Evolutionary conservation across 2,113 vertebrate genomes (phyloP).

Genomic region (Barnardius zonarius): DNA sequence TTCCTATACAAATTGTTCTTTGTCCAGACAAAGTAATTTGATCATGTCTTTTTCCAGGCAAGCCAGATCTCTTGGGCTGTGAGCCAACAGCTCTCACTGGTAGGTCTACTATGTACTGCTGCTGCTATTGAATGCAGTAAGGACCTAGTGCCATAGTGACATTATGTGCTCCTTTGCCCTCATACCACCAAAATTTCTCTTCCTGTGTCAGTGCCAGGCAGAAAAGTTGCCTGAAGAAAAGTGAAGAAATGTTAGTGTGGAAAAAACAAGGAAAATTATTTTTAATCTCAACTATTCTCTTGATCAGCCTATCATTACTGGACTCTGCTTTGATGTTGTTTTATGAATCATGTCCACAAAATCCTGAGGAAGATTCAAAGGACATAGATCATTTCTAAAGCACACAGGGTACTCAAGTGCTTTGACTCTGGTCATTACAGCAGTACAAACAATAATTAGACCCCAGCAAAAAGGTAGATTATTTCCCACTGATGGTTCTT

Average conservation of each 20-base stretch:
- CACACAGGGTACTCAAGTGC: neutral
- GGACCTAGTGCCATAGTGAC: neutral
- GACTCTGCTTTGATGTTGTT: neutral
- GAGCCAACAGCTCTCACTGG: neutral
- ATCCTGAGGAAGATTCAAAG: neutral
- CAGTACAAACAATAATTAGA: slow-evolving; percentile 1
- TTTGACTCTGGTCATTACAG: neutral
- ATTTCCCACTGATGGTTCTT: neutral
- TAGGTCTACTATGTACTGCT: neutral
- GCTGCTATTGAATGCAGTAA: neutral
- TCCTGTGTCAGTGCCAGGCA: neutral
- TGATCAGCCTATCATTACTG: neutral
- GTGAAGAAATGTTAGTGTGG: neutral
- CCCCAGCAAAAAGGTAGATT: neutral
- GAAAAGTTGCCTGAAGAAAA: neutral
- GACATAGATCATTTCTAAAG: neutral
- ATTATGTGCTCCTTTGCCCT: neutral
- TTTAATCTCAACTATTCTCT: neutral
- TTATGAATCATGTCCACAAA: neutral
- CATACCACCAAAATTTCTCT: neutral
- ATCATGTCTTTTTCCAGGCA: neutral
- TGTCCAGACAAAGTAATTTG: neutral
- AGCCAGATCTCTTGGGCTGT: neutral
- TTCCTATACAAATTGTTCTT: neutral
- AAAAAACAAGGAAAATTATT: neutral